These are phyloP conservation scores for Lagopus leucura DNA, from an alignment of 2,113 vertebrate species.

Conservation along the genomic window DNA sequence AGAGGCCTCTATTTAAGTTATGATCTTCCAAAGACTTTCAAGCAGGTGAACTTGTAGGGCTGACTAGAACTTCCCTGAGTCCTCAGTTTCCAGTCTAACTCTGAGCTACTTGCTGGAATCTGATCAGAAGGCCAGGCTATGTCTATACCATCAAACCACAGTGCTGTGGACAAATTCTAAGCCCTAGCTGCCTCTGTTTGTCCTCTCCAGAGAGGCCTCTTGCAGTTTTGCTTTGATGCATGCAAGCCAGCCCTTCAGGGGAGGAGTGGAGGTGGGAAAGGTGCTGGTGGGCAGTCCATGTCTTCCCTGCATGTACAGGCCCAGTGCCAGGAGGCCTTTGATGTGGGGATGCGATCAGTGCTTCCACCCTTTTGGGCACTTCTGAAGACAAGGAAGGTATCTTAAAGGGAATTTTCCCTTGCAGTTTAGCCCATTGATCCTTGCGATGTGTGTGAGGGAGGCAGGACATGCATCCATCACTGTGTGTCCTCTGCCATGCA, in stretches of 20 bases:
- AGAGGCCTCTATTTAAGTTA: not conserved
- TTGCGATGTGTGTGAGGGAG: not conserved
- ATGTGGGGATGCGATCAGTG: not conserved
- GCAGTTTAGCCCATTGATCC: not conserved
- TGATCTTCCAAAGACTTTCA: not conserved
- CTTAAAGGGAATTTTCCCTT: not conserved
- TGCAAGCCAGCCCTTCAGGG: not conserved
- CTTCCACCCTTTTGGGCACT: not conserved
- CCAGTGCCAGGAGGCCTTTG: not conserved
- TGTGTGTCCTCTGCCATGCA: rapidly evolving
- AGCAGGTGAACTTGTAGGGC: not conserved
- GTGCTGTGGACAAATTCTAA: not conserved
- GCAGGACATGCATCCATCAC: not conserved
- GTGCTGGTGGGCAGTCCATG: not conserved
- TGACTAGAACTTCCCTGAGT: not conserved
- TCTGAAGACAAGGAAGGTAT: not conserved
- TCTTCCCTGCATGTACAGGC: not conserved
- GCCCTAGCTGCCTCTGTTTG: not conserved
- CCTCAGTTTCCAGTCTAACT: not conserved
- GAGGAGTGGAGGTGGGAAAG: not conserved
- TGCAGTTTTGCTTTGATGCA: not conserved
- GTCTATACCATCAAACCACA: rapidly evolving
- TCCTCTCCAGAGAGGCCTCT: not conserved
- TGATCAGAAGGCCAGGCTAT: not conserved
- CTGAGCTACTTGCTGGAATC: not conserved